Evolutionary conservation across 2,888 invertebrate genomes (phyloP).

Genomic region (Punctoribates punctum): DNA sequence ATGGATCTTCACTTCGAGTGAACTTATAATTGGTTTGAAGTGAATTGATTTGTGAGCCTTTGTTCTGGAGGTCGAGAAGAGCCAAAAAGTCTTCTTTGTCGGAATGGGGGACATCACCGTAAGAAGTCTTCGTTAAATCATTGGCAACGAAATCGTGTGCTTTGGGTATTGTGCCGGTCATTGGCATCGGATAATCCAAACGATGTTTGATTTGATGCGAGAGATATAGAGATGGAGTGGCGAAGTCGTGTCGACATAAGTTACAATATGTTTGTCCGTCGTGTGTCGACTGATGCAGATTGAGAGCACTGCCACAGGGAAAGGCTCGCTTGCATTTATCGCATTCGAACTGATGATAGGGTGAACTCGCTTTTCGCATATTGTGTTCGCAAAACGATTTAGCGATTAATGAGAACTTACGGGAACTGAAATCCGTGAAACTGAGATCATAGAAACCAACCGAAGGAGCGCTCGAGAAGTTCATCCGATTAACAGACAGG

Average conservation of each 20-base stretch:
- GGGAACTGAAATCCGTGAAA: conserved; percentile 73
- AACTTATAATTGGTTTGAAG: conserved; percentile 36
- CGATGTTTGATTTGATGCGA: conserved; percentile 49
- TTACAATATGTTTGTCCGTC: conserved; percentile 50
- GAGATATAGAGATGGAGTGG: conserved; percentile 54
- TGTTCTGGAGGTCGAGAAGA: conserved; percentile 67
- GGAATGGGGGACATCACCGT: conserved; percentile 43
- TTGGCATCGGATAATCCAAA: conserved; percentile 30
- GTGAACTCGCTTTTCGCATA: conserved; percentile 50
- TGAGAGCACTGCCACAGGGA: conserved; percentile 53
- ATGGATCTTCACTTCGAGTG: conserved; percentile 46
- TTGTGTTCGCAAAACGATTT: conserved; percentile 68
- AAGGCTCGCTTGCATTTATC: conserved; percentile 53
- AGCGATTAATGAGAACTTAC: conserved; percentile 74
- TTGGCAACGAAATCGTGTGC: background rate
- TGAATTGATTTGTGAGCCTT: conserved; percentile 42
- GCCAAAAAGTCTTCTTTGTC: conserved; percentile 74
- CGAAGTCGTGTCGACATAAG: conserved; percentile 62
- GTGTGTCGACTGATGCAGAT: conserved; percentile 50
- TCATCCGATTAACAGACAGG: conserved; percentile 35
- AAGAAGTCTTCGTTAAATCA: background rate
- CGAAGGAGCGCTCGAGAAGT: conserved; percentile 38
- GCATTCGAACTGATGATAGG: conserved; percentile 53
- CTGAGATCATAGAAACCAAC: conserved; percentile 58
- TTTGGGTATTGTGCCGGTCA: conserved; percentile 20